Conservation (phyloP, 2,797 vertebrate genomes). For the Acanthis flammea region DNA sequence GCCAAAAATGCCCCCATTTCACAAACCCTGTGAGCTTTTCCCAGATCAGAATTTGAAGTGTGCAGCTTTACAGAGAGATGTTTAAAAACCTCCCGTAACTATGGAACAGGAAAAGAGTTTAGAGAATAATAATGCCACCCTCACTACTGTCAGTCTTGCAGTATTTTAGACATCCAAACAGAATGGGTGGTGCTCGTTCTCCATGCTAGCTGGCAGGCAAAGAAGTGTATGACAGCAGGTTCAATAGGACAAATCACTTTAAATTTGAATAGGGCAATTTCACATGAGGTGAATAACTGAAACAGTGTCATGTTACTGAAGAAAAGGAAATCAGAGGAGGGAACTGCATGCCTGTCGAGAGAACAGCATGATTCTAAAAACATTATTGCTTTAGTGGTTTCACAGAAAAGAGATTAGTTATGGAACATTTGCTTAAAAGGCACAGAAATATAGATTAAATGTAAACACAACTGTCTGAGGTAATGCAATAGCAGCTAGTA, state of each 20-base stretch:
- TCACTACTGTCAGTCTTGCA: neutral
- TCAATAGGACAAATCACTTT: neutral
- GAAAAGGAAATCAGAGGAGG: neutral
- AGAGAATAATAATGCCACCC: neutral
- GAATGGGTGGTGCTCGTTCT: neutral
- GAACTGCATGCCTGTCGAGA: neutral
- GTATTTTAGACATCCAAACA: neutral
- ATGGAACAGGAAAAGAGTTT: neutral
- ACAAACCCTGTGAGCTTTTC: neutral
- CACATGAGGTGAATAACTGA: neutral
- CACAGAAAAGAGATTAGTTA: neutral
- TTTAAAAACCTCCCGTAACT: neutral
- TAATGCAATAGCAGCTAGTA: neutral
- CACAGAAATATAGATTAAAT: neutral
- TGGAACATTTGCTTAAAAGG: neutral
- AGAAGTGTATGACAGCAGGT: neutral
- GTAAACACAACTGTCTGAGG: neutral
- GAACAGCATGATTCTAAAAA: neutral
- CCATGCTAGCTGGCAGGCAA: neutral
- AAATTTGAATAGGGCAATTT: neutral
- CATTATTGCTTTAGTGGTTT: neutral
- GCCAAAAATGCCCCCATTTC: neutral
- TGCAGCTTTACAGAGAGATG: neutral
- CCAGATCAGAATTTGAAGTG: neutral
- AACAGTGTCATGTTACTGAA: neutral